Conservation (phyloP, 35 echinoderm and acorn worm genomes). For the Strongylocentrotus purpuratus region DNA sequence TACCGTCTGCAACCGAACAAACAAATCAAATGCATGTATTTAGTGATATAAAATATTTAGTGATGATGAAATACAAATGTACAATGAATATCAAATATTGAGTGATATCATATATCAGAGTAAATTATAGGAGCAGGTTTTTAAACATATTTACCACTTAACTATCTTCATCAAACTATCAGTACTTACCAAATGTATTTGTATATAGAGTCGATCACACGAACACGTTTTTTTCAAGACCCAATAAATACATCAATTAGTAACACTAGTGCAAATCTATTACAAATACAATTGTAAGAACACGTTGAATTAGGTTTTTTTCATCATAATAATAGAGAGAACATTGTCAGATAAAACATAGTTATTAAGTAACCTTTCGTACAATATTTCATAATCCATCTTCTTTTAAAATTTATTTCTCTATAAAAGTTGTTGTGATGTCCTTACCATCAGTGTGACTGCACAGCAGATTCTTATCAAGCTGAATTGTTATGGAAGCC, state of each 20-base stretch:
- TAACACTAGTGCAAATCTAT: no score
- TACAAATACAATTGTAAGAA: no score
- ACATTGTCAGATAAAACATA: no score
- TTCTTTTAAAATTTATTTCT: no score
- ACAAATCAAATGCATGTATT: neutral
- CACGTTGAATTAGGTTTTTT: neutral
- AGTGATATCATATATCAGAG: neutral
- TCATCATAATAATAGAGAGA: no score
- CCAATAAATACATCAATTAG: no score
- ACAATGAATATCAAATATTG: neutral
- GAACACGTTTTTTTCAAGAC: no score
- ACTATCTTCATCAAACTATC: neutral
- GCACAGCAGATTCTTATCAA: neutral
- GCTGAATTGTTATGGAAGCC: neutral
- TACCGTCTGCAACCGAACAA: neutral
- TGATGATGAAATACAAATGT: neutral
- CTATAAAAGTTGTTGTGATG: neutral
- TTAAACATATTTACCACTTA: neutral
- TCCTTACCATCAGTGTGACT: neutral
- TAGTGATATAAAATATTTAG: neutral
- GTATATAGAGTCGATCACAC: no score
- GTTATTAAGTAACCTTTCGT: no score
- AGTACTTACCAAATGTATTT: neutral
- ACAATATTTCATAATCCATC: no score
- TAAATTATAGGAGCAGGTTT: neutral